Conservation (phyloP, 53 echinoderm and acorn worm genomes). For the Echinometra lucunter region DNA sequence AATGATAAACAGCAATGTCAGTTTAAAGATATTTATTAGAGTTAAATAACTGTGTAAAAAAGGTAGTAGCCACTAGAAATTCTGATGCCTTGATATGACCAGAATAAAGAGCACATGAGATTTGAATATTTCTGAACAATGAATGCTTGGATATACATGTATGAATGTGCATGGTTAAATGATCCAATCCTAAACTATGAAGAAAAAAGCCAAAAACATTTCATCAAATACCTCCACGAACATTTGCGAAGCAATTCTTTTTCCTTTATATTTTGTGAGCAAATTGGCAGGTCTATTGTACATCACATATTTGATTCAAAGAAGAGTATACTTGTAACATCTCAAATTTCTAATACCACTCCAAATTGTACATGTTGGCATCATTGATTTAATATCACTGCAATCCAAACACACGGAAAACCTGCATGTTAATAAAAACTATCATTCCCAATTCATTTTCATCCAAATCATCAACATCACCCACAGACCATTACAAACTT, state of each 20-base stretch:
- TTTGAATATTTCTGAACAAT: background rate
- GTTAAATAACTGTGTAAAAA: background rate
- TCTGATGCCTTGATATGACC: background rate
- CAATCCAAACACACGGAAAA: background rate
- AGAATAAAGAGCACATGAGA: background rate
- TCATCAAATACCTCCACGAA: background rate
- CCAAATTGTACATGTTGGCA: background rate
- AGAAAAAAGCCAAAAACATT: background rate
- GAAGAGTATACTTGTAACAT: background rate
- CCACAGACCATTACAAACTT: background rate
- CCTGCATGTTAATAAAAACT: background rate
- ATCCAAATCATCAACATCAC: background rate
- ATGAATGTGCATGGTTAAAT: constrained; percentile 4
- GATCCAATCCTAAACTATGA: background rate
- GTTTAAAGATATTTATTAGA: background rate
- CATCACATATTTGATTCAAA: background rate
- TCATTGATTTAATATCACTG: background rate
- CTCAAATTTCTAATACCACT: background rate
- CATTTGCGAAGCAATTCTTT: background rate
- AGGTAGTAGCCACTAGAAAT: background rate
- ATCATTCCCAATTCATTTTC: background rate
- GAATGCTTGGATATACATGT: background rate
- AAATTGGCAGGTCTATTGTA: background rate
- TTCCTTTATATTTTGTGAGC: background rate
- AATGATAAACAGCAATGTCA: background rate